phyloP scores from a whole-genome alignment of 1,140 invertebrate species.

The Gryllus bimaculatus region DNA sequence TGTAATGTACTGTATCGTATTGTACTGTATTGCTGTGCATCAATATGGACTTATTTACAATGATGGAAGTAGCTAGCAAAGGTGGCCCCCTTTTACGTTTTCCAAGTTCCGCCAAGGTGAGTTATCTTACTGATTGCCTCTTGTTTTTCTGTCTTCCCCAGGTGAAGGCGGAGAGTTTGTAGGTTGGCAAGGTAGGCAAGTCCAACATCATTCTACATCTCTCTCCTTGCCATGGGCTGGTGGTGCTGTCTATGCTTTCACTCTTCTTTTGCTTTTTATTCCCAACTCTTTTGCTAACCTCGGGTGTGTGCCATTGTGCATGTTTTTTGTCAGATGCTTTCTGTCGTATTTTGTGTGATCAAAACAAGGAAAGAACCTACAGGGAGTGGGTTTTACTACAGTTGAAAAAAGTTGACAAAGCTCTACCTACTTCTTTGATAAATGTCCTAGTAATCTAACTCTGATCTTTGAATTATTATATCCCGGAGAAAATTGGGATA shows the following conservation, averaged over 20 bases:
- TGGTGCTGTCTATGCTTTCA: conserved; percentile 19
- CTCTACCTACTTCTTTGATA: too few species aligned
- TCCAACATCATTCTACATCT: conserved; percentile 43
- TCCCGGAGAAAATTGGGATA: too few species aligned
- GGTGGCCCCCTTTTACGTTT: not conserved
- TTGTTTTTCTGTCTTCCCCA: conserved; percentile 43
- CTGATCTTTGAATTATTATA: too few species aligned
- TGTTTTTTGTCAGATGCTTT: too few species aligned
- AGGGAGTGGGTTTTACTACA: too few species aligned
- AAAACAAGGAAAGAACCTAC: too few species aligned
- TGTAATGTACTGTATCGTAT: conserved; percentile 23
- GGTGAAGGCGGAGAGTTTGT: conserved; percentile 75
- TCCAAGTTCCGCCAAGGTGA: not conserved
- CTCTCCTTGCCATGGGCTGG: conserved; percentile 39
- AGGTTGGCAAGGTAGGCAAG: conserved; percentile 69
- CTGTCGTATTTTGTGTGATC: too few species aligned
- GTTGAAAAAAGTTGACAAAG: too few species aligned
- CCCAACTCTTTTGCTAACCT: conserved; percentile 17
- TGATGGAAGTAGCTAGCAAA: conserved; percentile 4
- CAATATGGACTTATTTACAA: not conserved
- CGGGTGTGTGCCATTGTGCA: not conserved
- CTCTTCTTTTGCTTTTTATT: conserved; percentile 19
- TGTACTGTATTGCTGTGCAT: not conserved
- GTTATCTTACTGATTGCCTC: conserved; percentile 33
- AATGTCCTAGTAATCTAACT: too few species aligned